Base-by-base conservation (phyloP, 2,797 vertebrate genomes). In the Fistularia commersonii region DNA sequence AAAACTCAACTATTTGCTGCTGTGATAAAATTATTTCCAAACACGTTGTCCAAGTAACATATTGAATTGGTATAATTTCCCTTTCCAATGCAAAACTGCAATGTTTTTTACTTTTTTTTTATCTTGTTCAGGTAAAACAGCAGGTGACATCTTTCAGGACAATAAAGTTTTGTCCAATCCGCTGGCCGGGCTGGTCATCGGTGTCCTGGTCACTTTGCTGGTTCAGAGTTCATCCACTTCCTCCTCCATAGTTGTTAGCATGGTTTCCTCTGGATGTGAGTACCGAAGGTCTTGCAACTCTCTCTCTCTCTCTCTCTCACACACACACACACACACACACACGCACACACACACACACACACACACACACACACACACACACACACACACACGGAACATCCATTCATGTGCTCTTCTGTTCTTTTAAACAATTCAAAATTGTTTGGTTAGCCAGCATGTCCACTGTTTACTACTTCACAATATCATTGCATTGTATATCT, bases 191-290 rank as follows among this genome's bases (percentile, higher is more conserved):
- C 45, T 99, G 71, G 92, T 98, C 56, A 97, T 98, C 0, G 97
- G 97, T 0, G 89, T 98, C 44, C 79, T 98, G 71, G 97, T 98
- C 61, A 99, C 97, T 0, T 90, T 98, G 46, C 82, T 99, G 69
- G 95, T 99, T 3, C 96, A 99, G 79, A 99, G 97, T 62, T 98
- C 96, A 7, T 98, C 95, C 60, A 99, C 97, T 0, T 98, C 97
- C 1, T 92, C 95, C 0, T 98, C 96, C 44, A 98, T 99, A 51
- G 77, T 98, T 0, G 97, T 99, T 86, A 98, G 96, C 90, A 99
- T 99, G 96, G 97, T 99, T 14, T 93, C 97, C 15, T 96, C 97
- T 58, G 93, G 92, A 1, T 0, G 97, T 99, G 79, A 94, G 96
- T 92, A 40, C 2, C 0, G 53, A 7, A 10, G n/a, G 8, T 12